Evolutionary conservation across 1,140 invertebrate species (phyloP), one percentile per base, ranked within the genome.

Genomic region (Lucilia sericata): DNA sequence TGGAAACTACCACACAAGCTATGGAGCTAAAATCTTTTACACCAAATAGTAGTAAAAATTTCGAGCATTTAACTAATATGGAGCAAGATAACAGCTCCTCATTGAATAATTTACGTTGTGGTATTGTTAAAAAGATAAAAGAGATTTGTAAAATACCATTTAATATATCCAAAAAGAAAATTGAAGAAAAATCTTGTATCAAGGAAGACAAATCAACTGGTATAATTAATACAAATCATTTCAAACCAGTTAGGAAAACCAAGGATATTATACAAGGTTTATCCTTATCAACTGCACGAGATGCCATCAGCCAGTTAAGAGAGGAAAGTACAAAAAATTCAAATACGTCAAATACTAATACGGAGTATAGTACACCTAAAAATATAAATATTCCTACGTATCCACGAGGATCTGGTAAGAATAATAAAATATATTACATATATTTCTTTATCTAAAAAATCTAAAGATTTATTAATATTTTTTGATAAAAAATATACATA

Each of bases 81-180:
- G 42, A 17, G 10, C 8, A 55, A 17, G 17, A 42, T 42, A 60
- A 74, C 1, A 60, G 13, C 8, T 42, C 78, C 9, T 60, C 13
- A 4, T 17, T 49, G 8, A 14, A 9, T 14, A 60, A 55, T 83
- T 60, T 83, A 83, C 51, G 82, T 21, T 51, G 47, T 47, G 60
- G 82, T 76, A 80, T 83, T 81, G 84, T 83, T 30, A 83, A 74
- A 34, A 85, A 83, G 76, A 83, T 85, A 21, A 83, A 85, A 85
- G 78, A 60, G 0, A 74, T 84, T 36, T 84, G 84, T 36, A 84
- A 84, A 17, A 36, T 36, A 17, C 81, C 81, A 14, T 84, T 84
- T n/a, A 74, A 36, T 19, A 82, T 30, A 17, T 76, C 21, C 8
- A 34, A 65, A 70, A 70, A 25, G 21, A 17, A 7, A 70, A 10